Evolutionary conservation across 2,888 invertebrate species (phyloP), one percentile per base, ranked within the genome.

Genomic region (Camptogramma bilineatum): DNA sequence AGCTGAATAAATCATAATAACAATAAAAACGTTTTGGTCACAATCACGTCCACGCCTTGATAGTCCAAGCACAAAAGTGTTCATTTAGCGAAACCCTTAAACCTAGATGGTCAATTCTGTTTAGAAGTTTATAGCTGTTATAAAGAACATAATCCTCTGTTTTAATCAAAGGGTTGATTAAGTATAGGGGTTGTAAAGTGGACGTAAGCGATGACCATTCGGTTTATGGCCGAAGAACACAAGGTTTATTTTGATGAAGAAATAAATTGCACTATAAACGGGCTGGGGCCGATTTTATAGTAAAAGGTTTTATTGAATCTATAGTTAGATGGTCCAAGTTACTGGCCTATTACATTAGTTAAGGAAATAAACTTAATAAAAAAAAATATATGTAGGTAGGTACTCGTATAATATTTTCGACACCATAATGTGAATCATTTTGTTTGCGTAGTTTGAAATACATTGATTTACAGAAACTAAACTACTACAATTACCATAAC

Each of bases 111-210:
- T 70, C 71, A 68, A 63, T 64, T 59, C 62, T 55, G 63, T 66
- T 70, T 64, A 71, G 70, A 62, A 69, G 63, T 73, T 75, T 73
- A 76, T 61, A 60, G 62, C 71, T 31, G 71, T 72, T 66, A 70
- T 74, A 75, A 75, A 73, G 66, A 66, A 52, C 62, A 70, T 72
- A 71, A 71, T 70, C 68, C 53, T 64, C 57, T 50, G 63, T 74
- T 76, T 76, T 77, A 75, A 77, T 76, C 76, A 75, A 67, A 67
- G 68, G 64, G 68, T 68, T 75, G 72, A 74, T 77, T 76, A 75
- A 76, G 63, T 74, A 71, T 66, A 68, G 73, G 68, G 68, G 68
- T 66, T 69, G 68, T 79, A 76, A 79, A 76, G 66, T 55, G 68
- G 60, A 68, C 69, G 69, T 65, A 69, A 67, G 64, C 67, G 67